Evolutionary conservation across 2,797 vertebrate species (phyloP).

Genomic region (Cryptoprocta ferox): DNA sequence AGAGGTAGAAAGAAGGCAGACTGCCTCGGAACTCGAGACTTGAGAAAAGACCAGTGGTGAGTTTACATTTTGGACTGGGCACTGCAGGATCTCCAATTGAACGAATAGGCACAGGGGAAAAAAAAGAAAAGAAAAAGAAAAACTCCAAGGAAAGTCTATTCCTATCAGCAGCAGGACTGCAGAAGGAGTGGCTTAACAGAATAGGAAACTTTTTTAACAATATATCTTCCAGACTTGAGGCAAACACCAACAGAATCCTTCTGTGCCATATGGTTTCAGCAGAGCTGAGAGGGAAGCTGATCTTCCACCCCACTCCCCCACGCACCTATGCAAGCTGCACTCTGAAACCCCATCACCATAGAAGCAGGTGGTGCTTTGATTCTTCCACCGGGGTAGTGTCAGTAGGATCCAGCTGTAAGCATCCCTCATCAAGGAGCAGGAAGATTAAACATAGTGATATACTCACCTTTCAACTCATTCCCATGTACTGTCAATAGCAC

Average conservation of each 20-base stretch:
- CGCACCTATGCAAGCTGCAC: too few relatives aligned
- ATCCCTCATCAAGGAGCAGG: not conserved
- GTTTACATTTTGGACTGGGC: not conserved
- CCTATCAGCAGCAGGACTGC: not conserved
- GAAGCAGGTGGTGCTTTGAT: not conserved
- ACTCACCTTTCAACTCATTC: too few relatives aligned
- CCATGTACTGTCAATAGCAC: too few relatives aligned
- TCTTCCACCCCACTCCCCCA: not conserved
- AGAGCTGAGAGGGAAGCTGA: not conserved
- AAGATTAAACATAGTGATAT: too few relatives aligned
- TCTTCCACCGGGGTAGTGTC: too few relatives aligned
- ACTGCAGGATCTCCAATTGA: not conserved
- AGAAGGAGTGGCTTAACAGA: not conserved
- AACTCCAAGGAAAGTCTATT: not conserved
- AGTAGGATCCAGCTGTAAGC: not conserved
- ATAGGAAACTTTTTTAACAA: not conserved
- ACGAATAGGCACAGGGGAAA: not conserved
- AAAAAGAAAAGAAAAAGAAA: too few relatives aligned
- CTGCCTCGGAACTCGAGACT: not conserved
- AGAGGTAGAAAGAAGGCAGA: not conserved
- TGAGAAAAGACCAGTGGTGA: not conserved
- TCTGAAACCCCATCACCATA: rapidly evolving
- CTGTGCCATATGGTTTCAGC: not conserved
- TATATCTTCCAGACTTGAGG: not conserved
- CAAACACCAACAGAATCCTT: not conserved